phyloP scores from a whole-genome alignment of 2,113 vertebrate species.

The Myotis brandtii region DNA sequence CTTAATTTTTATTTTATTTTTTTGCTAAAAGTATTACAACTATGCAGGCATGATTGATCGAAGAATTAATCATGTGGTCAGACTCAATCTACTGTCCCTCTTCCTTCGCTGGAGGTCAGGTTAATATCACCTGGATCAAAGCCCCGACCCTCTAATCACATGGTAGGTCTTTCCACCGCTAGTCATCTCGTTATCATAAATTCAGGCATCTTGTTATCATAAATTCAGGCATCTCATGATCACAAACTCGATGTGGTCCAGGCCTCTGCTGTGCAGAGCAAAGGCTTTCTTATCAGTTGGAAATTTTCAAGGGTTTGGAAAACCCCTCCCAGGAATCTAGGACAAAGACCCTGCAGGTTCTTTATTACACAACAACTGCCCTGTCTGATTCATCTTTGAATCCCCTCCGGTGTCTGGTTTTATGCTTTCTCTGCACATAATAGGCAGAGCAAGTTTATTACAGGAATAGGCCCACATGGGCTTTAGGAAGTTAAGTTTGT shows the following conservation, averaged over 20 bases:
- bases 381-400: not conserved
- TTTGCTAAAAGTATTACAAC: too few species aligned
- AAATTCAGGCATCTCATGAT: constrained; percentile 8
- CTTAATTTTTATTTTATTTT: too few species aligned
- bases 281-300: not conserved
- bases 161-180: not conserved
- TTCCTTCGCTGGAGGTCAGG: not conserved
- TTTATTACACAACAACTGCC: not conserved
- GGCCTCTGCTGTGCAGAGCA: not conserved
- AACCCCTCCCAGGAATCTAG: not conserved
- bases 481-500: constrained; percentile 1
- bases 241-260: not conserved
- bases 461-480: not conserved
- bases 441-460: not conserved
- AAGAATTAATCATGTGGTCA: not conserved
- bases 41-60: not conserved
- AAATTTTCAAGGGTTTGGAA: constrained; percentile 15
- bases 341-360: not conserved
- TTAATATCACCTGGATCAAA: not conserved
- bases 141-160: not conserved
- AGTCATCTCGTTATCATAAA: not conserved
- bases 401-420: not conserved
- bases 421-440: not conserved
- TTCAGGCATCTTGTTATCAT: constrained; percentile 14
- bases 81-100: not conserved